Percentiles rank a stretch among this genome's conserved stretches.
Evolutionary conservation across 1,140 invertebrate genomes (phyloP).

Genomic region (Xylocopa sonorina): DNA sequence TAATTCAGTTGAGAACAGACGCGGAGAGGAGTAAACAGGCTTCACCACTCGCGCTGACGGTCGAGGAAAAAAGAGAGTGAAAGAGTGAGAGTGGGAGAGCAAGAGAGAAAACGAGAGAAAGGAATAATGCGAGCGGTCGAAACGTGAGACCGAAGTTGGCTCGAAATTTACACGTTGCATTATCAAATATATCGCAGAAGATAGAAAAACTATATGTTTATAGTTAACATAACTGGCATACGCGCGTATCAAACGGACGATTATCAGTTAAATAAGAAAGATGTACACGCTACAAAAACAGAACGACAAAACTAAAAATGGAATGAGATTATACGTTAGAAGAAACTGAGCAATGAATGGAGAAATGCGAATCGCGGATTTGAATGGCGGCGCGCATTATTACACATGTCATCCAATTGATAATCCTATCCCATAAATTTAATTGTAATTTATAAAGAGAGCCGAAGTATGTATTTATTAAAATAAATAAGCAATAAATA

Average conservation of each 20-base stretch:
- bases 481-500: constrained; percentile 82
- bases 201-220: not conserved
- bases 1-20: not conserved
- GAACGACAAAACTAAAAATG: constrained; percentile 10
- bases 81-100: constrained; percentile 57
- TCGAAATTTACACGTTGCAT: constrained; percentile 2
- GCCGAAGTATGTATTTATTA: constrained; percentile 82
- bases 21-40: not conserved
- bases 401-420: constrained; percentile 64
- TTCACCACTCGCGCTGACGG: constrained; percentile 50
- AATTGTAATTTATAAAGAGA: constrained; percentile 82
- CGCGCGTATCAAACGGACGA: constrained; percentile 30
- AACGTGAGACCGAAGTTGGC: constrained; percentile 58
- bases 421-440: constrained; percentile 80
- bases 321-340: constrained; percentile 26
- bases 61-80: constrained; percentile 39
- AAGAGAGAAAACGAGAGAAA: constrained; percentile 64
- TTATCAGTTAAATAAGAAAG: constrained; percentile 10
- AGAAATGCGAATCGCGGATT: constrained; percentile 50
- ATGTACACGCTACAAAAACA: constrained; percentile 1
- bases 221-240: constrained; percentile 38
- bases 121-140: constrained; percentile 49
- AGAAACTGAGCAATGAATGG: constrained; percentile 5
- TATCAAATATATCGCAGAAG: not conserved
- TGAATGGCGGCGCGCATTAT: constrained; percentile 60